phyloP scores from a whole-genome alignment of 2,113 vertebrate species.

The Seriola dumerili region DNA sequence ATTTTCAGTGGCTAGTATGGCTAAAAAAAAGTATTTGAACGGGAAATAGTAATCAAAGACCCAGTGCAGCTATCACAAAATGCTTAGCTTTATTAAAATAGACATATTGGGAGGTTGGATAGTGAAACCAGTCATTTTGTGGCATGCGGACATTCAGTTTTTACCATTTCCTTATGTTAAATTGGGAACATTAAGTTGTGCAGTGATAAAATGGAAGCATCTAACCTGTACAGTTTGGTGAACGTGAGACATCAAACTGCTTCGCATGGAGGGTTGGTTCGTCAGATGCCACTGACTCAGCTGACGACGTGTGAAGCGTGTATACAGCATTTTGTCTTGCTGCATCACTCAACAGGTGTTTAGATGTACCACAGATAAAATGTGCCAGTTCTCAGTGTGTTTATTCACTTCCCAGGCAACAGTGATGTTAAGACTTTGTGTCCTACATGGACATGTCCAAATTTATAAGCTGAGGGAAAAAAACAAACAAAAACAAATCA shows the following conservation, averaged over 20 bases:
- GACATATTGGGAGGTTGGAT: not conserved
- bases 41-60: not conserved
- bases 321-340: not conserved
- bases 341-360: not conserved
- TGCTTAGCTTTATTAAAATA: conserved; percentile 3
- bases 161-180: not conserved
- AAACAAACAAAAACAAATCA: conserved; percentile 17
- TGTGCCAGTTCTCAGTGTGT: conserved; percentile 48
- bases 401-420: conserved; percentile 76
- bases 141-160: not conserved
- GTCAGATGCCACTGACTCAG: not conserved
- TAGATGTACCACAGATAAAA: conserved; percentile 19
- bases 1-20: not conserved
- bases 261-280: not conserved
- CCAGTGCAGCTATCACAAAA: not conserved
- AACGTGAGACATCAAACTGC: not conserved
- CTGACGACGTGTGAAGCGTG: not conserved
- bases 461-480: conserved; percentile 34
- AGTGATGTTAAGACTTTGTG: conserved; percentile 53
- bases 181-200: not conserved
- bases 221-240: not conserved
- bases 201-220: not conserved
- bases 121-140: not conserved
- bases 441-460: conserved; percentile 41
- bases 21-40: not conserved